Evolutionary conservation across 2,113 vertebrate species (phyloP).

Genomic region (Ptyas mucosa): DNA sequence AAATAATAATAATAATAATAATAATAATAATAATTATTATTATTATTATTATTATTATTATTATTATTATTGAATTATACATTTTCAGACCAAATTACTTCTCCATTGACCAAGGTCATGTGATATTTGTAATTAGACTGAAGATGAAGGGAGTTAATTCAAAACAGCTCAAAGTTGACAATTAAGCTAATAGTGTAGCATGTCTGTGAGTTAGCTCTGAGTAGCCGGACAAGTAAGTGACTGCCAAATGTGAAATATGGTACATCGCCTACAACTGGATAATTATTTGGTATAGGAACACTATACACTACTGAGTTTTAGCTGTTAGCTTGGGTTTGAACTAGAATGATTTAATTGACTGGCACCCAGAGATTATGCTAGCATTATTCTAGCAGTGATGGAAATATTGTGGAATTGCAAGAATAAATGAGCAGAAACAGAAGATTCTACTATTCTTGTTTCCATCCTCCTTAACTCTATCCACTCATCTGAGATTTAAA

Average conservation of each 20-base stretch:
- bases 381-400: background rate
- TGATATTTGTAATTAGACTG: background rate
- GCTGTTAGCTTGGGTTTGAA: background rate
- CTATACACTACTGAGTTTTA: background rate
- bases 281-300: background rate
- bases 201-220: background rate
- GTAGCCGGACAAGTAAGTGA: background rate
- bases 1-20: too few species aligned
- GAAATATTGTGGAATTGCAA: background rate
- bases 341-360: background rate
- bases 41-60: too few species aligned
- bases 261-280: background rate
- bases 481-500: background rate
- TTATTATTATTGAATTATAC: too few species aligned
- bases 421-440: background rate
- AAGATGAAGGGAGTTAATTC: background rate
- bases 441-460: background rate
- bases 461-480: background rate
- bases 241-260: background rate
- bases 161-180: background rate
- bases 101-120: background rate
- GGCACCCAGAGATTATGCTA: background rate
- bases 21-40: too few species aligned
- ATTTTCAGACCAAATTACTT: background rate
- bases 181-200: background rate